Conservation (phyloP, 1,140 invertebrate genomes). For the Chelonus insularis region DNA sequence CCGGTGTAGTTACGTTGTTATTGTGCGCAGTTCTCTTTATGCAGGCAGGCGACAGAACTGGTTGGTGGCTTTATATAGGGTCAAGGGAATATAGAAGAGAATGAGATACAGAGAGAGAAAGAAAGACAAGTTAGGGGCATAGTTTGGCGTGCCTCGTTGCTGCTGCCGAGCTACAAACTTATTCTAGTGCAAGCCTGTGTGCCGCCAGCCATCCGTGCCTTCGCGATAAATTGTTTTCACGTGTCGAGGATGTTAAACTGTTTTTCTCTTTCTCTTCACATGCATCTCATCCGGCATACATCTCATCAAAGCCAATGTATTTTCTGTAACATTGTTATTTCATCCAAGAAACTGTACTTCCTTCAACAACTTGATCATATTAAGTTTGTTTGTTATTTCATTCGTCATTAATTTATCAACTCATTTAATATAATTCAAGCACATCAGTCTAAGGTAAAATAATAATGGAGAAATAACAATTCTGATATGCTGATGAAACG, state of each 20-base stretch:
- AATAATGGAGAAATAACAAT: too few species aligned
- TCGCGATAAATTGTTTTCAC: constrained; percentile 29
- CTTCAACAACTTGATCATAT: too few species aligned
- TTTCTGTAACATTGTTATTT: not conserved
- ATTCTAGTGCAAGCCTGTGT: constrained; percentile 21
- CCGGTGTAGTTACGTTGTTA: constrained; percentile 26
- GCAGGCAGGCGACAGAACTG: constrained; percentile 19
- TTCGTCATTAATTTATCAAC: too few species aligned
- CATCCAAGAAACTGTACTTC: too few species aligned
- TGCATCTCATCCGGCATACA: not conserved
- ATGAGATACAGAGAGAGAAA: not conserved
- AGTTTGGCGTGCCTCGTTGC: constrained; percentile 28
- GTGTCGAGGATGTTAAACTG: constrained; percentile 27
- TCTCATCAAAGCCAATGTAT: constrained; percentile 2
- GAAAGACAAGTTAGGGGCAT: constrained; percentile 28
- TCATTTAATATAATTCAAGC: too few species aligned
- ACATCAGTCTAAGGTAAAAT: too few species aligned
- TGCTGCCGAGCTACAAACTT: constrained; percentile 29
- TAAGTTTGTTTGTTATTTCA: too few species aligned
- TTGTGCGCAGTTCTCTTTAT: constrained; percentile 25
- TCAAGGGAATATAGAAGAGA: not conserved
- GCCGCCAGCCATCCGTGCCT: constrained; percentile 20
- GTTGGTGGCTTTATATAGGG: constrained; percentile 10
- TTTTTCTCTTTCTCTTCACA: constrained; percentile 10
- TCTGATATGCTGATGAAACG: too few species aligned